Evolutionary conservation across 2,797 vertebrate species (phyloP), one percentile per base, ranked within the genome.

Genomic region (Anabas testudineus): DNA sequence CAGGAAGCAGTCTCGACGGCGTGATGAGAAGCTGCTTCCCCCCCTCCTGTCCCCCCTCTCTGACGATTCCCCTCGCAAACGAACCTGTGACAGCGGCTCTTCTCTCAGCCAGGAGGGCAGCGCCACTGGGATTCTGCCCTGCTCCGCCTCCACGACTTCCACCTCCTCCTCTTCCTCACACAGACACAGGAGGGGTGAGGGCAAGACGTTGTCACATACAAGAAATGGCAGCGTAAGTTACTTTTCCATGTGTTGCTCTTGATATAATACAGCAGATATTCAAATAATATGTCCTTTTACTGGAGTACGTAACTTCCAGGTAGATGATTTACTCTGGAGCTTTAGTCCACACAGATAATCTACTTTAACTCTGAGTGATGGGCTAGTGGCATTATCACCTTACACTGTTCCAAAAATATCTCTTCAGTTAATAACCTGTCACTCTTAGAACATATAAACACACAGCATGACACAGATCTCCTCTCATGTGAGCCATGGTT

Each of bases 1-100:
- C 81, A 97, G 96, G 90, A 98, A 97, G 90, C 90, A 92, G 87
- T 90, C 94, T 22, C 95, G 95, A 63, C 95, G 94, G 64, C 94
- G 94, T 54, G 96, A 97, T 59, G 96, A 97, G 73, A 98, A 96
- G 83, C 90, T 97, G 6, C 95, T 97, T 18, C 97, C 97, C 12
- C 97, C 97, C 36, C 94, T 97, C 0, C 83, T 99, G 76, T 99
- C 97, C 1, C 97, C 97, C 0, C 91, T 98, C 61, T 90, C 95
- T 1, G 96, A 98, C 0, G 97, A 98, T 1, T 93, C 95, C 0
- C 91, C 93, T 14, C 94, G 88, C 2, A 95, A 94, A 58, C 91
- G 94, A 45, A 80, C 85, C 83, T 92, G 90, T 18, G 95, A 96
- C 71, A 64, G 82, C 71, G 91, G 69, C 69, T 91, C 94, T 74